Evolutionary conservation across 2,888 invertebrate species (phyloP).

Genomic region (Xiphydria camelus): DNA sequence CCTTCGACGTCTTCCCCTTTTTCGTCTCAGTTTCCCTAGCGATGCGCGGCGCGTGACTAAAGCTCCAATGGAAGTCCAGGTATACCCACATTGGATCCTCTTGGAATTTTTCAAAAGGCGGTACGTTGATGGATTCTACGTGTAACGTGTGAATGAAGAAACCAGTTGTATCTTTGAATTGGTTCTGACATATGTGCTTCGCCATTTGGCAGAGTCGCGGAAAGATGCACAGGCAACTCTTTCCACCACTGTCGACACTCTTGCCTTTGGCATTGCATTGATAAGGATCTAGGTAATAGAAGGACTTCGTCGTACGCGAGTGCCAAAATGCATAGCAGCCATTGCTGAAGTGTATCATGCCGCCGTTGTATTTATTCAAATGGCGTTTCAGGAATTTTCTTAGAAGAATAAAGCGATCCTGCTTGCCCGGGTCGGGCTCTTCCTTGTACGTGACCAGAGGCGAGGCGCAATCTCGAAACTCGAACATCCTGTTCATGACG

Average conservation of each 20-base stretch:
- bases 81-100: conserved; percentile 55
- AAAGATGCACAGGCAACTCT: conserved; percentile 44
- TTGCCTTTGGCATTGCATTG: conserved; percentile 38
- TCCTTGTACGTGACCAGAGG: conserved; percentile 27
- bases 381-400: conserved; percentile 36
- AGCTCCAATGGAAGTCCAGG: conserved; percentile 52
- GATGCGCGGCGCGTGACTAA: conserved; percentile 27
- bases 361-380: conserved; percentile 36
- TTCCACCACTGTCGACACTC: conserved; percentile 30
- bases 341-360: conserved; percentile 50
- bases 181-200: conserved; percentile 43
- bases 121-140: conserved; percentile 43
- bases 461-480: conserved; percentile 44
- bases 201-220: conserved; percentile 41
- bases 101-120: conserved; percentile 30
- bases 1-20: conserved; percentile 1
- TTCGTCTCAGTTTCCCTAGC: background rate
- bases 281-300: conserved; percentile 53
- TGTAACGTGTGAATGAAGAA: conserved; percentile 50
- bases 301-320: conserved; percentile 40
- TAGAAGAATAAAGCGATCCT: conserved; percentile 29
- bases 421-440: conserved; percentile 26
- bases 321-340: conserved; percentile 55
- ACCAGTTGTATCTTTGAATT: conserved; percentile 41
- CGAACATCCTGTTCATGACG: conserved; percentile 48